Evolutionary conservation across 2,797 vertebrate species (phyloP).

Genomic region (Mormyrops attenuatus): DNA sequence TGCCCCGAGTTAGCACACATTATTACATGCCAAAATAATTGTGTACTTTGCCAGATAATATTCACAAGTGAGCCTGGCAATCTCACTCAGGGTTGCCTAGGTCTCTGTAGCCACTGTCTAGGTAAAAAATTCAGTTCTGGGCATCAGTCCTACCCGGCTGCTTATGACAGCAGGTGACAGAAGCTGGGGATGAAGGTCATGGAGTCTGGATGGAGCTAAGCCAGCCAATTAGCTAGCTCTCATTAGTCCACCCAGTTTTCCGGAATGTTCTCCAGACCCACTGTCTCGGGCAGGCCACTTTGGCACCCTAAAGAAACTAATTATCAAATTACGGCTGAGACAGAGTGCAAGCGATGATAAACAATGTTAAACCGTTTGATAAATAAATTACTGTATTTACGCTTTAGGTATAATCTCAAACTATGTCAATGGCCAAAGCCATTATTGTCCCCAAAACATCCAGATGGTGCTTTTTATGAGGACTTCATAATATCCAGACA

Average conservation of each 20-base stretch:
- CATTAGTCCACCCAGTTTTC: not conserved
- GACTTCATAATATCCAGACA: not conserved
- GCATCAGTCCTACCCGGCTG: not conserved
- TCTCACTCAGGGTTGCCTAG: not conserved
- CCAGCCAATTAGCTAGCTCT: not conserved
- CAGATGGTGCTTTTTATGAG: not conserved
- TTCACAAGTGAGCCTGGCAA: not conserved
- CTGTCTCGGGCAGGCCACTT: not conserved
- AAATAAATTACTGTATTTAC: not conserved
- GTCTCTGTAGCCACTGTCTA: not conserved
- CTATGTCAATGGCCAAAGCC: not conserved
- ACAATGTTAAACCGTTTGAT: not conserved
- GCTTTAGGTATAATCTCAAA: not conserved
- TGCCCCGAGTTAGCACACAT: not conserved
- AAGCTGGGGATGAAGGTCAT: not conserved
- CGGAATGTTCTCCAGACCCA: not conserved
- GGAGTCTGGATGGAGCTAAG: not conserved
- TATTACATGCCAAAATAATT: not conserved
- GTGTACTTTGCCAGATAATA: not conserved
- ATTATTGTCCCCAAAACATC: not conserved
- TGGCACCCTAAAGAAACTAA: not conserved
- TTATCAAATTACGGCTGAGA: not conserved
- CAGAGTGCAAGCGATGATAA: not conserved
- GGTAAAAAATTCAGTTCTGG: not conserved
- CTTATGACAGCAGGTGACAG: not conserved